Conservation (phyloP, 2,888 invertebrate species). For the Cryptus viduatorius region DNA sequence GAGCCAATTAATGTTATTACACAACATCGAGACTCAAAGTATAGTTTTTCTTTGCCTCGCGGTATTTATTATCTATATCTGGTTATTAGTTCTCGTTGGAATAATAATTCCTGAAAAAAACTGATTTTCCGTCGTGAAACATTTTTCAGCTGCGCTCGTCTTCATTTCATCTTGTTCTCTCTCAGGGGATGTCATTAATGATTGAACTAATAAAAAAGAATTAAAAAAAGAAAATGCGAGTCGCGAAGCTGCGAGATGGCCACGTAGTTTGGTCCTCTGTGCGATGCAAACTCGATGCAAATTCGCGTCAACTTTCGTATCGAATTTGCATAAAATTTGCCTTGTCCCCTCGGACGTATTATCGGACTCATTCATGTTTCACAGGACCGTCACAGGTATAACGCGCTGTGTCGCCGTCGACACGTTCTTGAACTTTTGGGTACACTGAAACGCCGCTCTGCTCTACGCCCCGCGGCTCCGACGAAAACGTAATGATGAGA, state of each 20-base stretch:
- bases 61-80: neutral
- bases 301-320: conserved; percentile 64
- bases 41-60: neutral
- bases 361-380: conserved; percentile 62
- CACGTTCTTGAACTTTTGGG: conserved; percentile 56
- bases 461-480: conserved; percentile 1
- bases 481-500: conserved; percentile 49
- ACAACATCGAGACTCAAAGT: neutral
- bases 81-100: neutral
- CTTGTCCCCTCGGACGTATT: conserved; percentile 64
- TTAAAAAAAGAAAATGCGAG: conserved; percentile 12
- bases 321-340: conserved; percentile 65
- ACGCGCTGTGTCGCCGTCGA: conserved; percentile 23
- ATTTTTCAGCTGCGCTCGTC: neutral
- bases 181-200: conserved; percentile 2
- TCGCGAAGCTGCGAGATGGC: conserved; percentile 42
- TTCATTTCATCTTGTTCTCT: neutral
- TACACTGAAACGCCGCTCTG: conserved; percentile 16
- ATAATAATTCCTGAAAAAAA: neutral
- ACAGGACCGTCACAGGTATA: conserved; percentile 31
- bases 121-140: neutral
- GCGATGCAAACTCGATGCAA: conserved; percentile 65
- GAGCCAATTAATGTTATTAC: conserved; percentile 8
- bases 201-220: conserved; percentile 31
- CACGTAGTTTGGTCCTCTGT: conserved; percentile 47